Percentiles rank a stretch among this genome's conserved stretches.
Conservation (phyloP, 2,888 invertebrate species). For the Gisinianus flammeolus region DNA sequence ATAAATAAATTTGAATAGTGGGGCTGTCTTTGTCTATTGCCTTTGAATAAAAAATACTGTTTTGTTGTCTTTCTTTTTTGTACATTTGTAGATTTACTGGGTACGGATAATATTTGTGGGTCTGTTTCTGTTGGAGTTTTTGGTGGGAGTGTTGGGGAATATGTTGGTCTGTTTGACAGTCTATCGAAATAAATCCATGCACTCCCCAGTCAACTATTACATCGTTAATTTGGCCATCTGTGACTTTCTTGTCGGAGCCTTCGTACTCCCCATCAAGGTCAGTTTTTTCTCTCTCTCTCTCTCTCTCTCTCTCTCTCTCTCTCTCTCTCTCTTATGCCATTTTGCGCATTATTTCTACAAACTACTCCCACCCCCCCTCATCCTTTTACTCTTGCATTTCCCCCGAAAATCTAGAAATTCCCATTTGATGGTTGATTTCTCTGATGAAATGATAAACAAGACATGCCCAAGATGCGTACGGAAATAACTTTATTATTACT, state of each 20-base stretch:
- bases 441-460: too few species aligned
- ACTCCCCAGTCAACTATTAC: slow-evolving; percentile 64
- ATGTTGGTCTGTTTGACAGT: slow-evolving; percentile 63
- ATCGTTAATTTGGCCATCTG: slow-evolving; percentile 62
- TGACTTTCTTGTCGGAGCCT: slow-evolving; percentile 62
- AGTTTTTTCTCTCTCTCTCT: slow-evolving; percentile 22
- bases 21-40: neutral
- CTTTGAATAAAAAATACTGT: neutral
- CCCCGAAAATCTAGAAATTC: too few species aligned
- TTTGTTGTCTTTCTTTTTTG: neutral
- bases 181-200: slow-evolving; percentile 62
- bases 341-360: too few species aligned
- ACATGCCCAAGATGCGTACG: too few species aligned
- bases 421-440: too few species aligned
- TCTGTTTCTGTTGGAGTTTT: slow-evolving; percentile 61
- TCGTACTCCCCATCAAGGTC: slow-evolving; percentile 63
- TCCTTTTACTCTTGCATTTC: too few species aligned
- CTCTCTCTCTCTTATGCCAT: too few species aligned
- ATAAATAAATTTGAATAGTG: too few species aligned
- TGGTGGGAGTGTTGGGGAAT: slow-evolving; percentile 62
- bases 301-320: too few species aligned
- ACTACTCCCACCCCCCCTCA: too few species aligned
- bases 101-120: slow-evolving; percentile 60
- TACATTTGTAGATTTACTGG: neutral
- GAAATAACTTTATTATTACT: too few species aligned